These are phyloP conservation scores for Pseudococcus jackbeardsleyi DNA, from an alignment of 2,888 invertebrate genomes.

Conservation along the genomic window DNA sequence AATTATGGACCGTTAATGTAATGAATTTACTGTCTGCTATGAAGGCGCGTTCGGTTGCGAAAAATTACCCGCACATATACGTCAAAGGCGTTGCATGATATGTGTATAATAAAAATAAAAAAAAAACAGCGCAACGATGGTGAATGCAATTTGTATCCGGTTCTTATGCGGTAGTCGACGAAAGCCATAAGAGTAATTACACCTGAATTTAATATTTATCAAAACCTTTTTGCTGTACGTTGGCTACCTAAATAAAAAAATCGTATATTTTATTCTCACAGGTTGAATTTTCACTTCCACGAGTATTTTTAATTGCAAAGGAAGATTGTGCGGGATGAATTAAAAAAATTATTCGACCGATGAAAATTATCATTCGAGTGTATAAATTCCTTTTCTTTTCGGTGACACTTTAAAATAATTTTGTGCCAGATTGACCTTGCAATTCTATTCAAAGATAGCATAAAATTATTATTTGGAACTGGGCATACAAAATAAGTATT, in stretches of 20 bases:
- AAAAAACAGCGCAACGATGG: neutral
- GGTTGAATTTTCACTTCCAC: neutral
- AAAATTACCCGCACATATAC: slow-evolving; percentile 23
- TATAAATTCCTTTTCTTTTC: neutral
- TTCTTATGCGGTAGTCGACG: slow-evolving; percentile 8
- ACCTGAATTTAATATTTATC: neutral
- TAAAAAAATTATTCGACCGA: neutral
- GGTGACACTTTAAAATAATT: neutral
- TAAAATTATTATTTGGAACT: too few relatives aligned
- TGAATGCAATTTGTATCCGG: slow-evolving; percentile 30
- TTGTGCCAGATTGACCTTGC: neutral
- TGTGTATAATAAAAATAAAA: slow-evolving; percentile 3
- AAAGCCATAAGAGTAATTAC: neutral
- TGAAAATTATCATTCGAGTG: neutral
- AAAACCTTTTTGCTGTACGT: neutral
- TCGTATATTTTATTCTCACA: neutral
- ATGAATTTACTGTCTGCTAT: slow-evolving; percentile 15
- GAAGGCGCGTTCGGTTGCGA: neutral
- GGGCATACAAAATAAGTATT: too few relatives aligned
- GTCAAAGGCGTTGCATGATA: slow-evolving; percentile 41
- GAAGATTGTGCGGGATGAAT: neutral
- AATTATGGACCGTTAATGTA: slow-evolving; percentile 30
- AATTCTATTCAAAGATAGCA: neutral
- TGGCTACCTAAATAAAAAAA: neutral
- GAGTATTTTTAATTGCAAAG: neutral